Base-by-base conservation (phyloP, 1,140 invertebrate genomes). In the Leguminivora glycinivorella region DNA sequence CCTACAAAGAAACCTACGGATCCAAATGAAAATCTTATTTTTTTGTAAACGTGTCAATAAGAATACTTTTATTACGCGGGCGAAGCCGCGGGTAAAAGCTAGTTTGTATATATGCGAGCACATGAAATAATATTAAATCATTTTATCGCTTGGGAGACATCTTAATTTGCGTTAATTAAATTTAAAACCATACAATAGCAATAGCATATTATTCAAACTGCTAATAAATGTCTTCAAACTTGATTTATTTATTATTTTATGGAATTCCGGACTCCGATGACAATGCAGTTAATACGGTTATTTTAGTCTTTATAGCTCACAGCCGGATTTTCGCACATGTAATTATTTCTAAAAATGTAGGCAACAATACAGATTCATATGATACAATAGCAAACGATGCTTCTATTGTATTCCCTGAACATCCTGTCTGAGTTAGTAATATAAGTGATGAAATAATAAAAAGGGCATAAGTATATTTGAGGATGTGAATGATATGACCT, bases 261-360 rank as follows among this genome's bases (percentile, higher is more conserved):
- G 56, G 24, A 29, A 31, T 31, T 31, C 34, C 58, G 17, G 26
- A 63, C 14, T 12, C 26, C 25, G 58, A 31, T 63, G 58, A 63
- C 26, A 63, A 63, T 63, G 29, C 58, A 63, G 10, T 63, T 63
- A 24, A 63, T 31, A n/a, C 10, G 14, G 24, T 63, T 63, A 63
- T 63, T 63, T 63, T 63, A 29, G 26, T 63, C 25, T 9, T 14
- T 1, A 1, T 5, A 63, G n/a, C 58, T n/a, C 17, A 22, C 17
- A n/a, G 58, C n/a, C 58, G 58, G 58, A 63, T 29, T 63, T 58
- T 63, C 26, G 58, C 58, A 63, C 25, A 63, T 29, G n/a, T 63
- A n/a, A 63, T 63, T 17, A 34, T 63, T 14, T n/a, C 47, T 52
- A 63, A 63, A 63, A 31, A 63, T 63, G 25, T 29, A 63, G 58